Base-by-base conservation (phyloP, 1,140 invertebrate species). In the Lasioglossum baleicum region DNA sequence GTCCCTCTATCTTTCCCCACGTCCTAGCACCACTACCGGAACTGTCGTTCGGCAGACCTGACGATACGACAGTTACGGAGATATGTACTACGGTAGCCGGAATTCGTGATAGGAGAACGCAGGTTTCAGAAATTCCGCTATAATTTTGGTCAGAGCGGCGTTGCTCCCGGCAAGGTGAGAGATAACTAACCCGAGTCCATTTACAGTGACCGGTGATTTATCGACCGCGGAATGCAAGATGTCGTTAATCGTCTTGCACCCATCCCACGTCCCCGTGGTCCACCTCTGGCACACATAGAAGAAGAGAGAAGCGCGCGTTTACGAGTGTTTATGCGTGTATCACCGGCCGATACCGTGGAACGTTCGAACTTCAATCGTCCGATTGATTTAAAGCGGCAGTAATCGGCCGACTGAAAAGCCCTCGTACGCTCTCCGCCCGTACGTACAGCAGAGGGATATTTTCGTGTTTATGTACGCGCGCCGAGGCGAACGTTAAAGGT, bases 311-410 rank as follows among this genome's bases (percentile, higher is more conserved):
- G 60, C 44, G 42, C n/a, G 20, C 42, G 60, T 53, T n/a, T 69
- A 63, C 53, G 64, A n/a, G 40, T 44, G 35, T 66, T 66, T 40
- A 15, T 15, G 20, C 65, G n/a, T 65, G 61, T n/a, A 44, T 61
- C 42, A 42, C 40, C 8, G 17, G 26, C 13, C 64, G 68, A 77
- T 77, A 80, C 77, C 51, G 22, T 4, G 42, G 31, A 48, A 26
- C 67, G 58, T 48, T 40, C 56, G 69, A 82, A 81, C 78, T 81
- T 80, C 69, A 68, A 80, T 75, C 85, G 82, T 84, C 83, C 78
- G 87, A 88, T 88, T 89, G 87, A 88, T 89, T 88, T 86, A 87
- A 82, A 72, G 56, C 86, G 65, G 87, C 75, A 82, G 79, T 87
- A 88, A 88, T 88, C 86, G 87, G 61, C 61, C 53, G 63, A 58